Conservation (phyloP, 2,888 invertebrate genomes). For the Temnothorax unifasciatus region DNA sequence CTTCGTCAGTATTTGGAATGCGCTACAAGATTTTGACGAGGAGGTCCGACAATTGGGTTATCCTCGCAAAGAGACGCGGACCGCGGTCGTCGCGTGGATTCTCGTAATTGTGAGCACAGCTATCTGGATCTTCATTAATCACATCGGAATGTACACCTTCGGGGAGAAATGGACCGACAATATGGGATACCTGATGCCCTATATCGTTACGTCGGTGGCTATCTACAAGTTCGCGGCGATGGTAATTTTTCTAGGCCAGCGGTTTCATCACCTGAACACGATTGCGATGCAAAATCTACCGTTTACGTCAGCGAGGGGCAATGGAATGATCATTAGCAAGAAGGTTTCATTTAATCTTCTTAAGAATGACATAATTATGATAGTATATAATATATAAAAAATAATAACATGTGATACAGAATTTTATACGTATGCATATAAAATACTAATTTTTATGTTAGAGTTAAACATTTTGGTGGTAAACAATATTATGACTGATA, state of each 20-base stretch:
- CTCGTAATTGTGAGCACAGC: slow-evolving; percentile 60
- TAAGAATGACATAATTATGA: not conserved
- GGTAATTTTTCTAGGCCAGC: slow-evolving; percentile 78
- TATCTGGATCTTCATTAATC: slow-evolving; percentile 77
- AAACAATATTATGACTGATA: not conserved
- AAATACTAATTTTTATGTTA: not conserved
- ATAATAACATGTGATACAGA: not conserved
- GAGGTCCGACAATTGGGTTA: slow-evolving; percentile 74
- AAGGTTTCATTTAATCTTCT: slow-evolving; percentile 54
- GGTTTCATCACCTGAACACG: slow-evolving; percentile 81
- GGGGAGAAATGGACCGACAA: slow-evolving; percentile 76
- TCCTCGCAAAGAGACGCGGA: slow-evolving; percentile 70
- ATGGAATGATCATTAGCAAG: slow-evolving; percentile 42
- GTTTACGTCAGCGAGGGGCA: not conserved
- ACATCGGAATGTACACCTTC: slow-evolving; percentile 80
- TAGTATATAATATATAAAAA: not conserved
- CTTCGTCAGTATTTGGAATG: slow-evolving; percentile 80
- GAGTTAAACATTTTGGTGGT: not conserved
- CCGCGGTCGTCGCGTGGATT: slow-evolving; percentile 71
- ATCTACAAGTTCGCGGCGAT: slow-evolving; percentile 80
- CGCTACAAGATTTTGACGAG: slow-evolving; percentile 81
- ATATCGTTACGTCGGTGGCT: slow-evolving; percentile 76
- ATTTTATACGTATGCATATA: not conserved
- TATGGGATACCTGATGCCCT: slow-evolving; percentile 78
- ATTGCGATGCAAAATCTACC: slow-evolving; percentile 74